These are phyloP conservation scores for Ophion slaviceki DNA, from an alignment of 2,888 invertebrate genomes.

Conservation along the genomic window DNA sequence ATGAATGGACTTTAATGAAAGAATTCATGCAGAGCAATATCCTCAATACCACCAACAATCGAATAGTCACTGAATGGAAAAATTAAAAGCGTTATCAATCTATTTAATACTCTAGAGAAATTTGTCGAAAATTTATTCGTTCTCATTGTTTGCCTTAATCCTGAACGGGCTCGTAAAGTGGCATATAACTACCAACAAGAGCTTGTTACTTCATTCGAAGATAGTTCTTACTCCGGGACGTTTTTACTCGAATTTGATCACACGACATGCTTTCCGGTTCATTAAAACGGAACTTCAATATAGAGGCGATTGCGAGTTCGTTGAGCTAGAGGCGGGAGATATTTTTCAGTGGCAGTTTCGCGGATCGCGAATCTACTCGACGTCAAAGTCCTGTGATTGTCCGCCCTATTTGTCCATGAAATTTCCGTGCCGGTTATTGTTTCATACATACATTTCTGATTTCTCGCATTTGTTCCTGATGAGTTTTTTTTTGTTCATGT, in stretches of 20 bases:
- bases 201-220: not conserved
- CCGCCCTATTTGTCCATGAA: conserved; percentile 21
- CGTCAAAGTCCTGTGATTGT: conserved; percentile 5
- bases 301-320: not conserved
- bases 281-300: conserved; percentile 8
- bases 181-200: conserved; percentile 42
- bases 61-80: conserved; percentile 46
- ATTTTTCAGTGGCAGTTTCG: not conserved
- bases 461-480: not conserved
- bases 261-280: not conserved
- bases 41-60: conserved; percentile 57
- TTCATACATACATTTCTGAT: not conserved
- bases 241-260: not conserved
- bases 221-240: conserved; percentile 1
- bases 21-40: conserved; percentile 53
- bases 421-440: conserved; percentile 42
- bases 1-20: conserved; percentile 49
- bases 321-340: not conserved
- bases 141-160: conserved; percentile 30
- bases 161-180: conserved; percentile 50
- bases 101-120: conserved; percentile 43
- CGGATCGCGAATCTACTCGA: not conserved
- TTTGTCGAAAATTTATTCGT: conserved; percentile 50
- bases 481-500: not conserved
- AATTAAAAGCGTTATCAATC: conserved; percentile 49